phyloP scores from a whole-genome alignment of 2,888 invertebrate genomes.

The Drosophila buzzatii region DNA sequence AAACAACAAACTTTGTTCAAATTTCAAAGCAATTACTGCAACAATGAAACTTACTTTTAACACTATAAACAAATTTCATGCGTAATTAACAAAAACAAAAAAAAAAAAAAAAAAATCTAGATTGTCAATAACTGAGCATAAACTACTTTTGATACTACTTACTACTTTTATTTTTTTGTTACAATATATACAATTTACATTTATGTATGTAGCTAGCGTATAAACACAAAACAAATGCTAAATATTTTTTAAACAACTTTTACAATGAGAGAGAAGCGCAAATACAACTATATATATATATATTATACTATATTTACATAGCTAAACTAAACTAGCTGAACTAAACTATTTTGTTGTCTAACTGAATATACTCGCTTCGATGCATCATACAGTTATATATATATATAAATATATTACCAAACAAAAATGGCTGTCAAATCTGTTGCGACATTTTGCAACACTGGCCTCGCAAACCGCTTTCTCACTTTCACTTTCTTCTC shows the following conservation, averaged over 20 bases:
- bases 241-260: conserved; percentile 77
- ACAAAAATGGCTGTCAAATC: conserved; percentile 48
- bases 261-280: conserved; percentile 46
- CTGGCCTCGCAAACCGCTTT: conserved; percentile 70
- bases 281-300: conserved; percentile 23
- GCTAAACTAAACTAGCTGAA: no score
- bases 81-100: conserved; percentile 30
- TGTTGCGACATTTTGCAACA: conserved; percentile 36
- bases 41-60: not conserved
- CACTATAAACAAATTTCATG: conserved; percentile 17
- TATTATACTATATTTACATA: conserved; percentile 47
- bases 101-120: conserved; percentile 24
- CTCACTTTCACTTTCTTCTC: conserved; percentile 3
- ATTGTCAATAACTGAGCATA: conserved; percentile 67
- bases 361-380: conserved; percentile 61
- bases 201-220: conserved; percentile 66
- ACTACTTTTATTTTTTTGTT: conserved; percentile 79
- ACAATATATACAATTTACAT: conserved; percentile 76
- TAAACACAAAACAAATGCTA: conserved; percentile 48
- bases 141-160: conserved; percentile 81
- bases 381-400: conserved; percentile 49
- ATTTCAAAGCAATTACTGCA: conserved; percentile 78
- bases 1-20: conserved; percentile 75
- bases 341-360: conserved; percentile 37
- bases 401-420: not conserved